Evolutionary conservation across 2,888 invertebrate species (phyloP).

Genomic region (Phragmatobia fuliginosa): DNA sequence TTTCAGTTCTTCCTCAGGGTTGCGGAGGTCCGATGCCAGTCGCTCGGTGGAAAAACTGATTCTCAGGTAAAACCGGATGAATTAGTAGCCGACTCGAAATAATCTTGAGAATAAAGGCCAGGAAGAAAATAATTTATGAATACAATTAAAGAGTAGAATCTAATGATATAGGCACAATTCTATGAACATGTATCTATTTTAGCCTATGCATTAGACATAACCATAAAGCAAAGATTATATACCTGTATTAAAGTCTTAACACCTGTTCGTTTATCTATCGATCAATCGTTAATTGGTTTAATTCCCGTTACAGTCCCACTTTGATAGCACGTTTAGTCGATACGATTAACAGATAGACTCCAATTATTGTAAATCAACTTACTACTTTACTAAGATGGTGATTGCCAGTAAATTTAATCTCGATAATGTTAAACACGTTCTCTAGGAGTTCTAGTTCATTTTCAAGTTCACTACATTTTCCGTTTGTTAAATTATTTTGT

Average conservation of each 20-base stretch:
- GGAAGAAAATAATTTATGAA: too few species aligned
- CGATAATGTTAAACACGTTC: constrained; percentile 38
- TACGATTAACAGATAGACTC: constrained; percentile 21
- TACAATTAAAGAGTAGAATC: too few species aligned
- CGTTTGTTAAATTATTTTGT: constrained; percentile 6
- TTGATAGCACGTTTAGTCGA: constrained; percentile 33
- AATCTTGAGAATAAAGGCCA: too few species aligned
- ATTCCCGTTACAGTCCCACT: constrained; percentile 26
- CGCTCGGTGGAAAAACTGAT: too few species aligned
- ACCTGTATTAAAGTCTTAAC: constrained; percentile 1
- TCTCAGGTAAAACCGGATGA: too few species aligned
- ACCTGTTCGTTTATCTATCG: constrained; percentile 22
- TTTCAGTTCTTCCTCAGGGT: too few species aligned
- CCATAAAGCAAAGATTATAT: neutral
- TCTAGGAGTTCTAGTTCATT: constrained; percentile 25
- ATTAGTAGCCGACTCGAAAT: too few species aligned
- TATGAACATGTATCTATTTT: neutral
- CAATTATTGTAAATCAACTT: constrained; percentile 42
- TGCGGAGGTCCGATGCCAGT: too few species aligned
- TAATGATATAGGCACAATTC: too few species aligned
- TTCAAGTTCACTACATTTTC: neutral
- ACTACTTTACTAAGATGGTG: constrained; percentile 38
- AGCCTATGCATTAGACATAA: too few species aligned
- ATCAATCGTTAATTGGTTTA: constrained; percentile 30
- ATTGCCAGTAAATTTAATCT: constrained; percentile 42